phyloP scores from a whole-genome alignment of 2,888 invertebrate species.

The Yponomeuta evonymella region DNA sequence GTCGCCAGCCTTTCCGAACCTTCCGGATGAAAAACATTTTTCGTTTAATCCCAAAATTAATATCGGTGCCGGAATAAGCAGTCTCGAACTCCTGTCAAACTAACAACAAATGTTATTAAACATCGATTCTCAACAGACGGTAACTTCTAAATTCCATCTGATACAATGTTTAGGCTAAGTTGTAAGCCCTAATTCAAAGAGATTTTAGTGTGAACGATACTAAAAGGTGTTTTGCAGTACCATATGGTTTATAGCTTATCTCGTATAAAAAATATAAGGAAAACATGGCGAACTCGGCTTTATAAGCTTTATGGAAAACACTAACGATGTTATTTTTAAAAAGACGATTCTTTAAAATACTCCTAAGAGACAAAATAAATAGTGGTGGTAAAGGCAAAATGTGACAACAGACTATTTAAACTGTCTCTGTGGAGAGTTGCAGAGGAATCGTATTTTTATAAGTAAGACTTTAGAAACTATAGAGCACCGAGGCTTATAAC shows the following conservation, averaged over 20 bases:
- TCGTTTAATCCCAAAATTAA: conserved; percentile 14
- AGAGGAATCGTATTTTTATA: too few relatives aligned
- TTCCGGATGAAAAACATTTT: conserved; percentile 8
- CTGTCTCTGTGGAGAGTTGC: too few relatives aligned
- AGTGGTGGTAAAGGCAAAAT: too few relatives aligned
- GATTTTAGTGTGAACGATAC: neutral
- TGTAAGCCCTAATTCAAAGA: neutral
- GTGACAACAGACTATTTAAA: too few relatives aligned
- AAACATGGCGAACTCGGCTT: too few relatives aligned
- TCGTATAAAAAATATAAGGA: neutral
- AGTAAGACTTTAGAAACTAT: too few relatives aligned
- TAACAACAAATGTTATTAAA: conserved; percentile 1
- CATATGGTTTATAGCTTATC: neutral
- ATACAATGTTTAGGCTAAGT: neutral
- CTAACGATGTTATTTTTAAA: too few relatives aligned
- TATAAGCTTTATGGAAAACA: too few relatives aligned
- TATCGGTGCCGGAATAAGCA: neutral
- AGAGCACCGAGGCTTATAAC: too few relatives aligned
- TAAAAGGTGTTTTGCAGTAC: neutral
- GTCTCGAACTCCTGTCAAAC: neutral
- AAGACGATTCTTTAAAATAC: too few relatives aligned
- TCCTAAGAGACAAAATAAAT: too few relatives aligned
- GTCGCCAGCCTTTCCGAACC: conserved; percentile 22
- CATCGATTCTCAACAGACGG: neutral
- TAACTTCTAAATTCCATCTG: neutral